Conservation (phyloP, 2,888 invertebrate species). For the Tortrix viridana region DNA sequence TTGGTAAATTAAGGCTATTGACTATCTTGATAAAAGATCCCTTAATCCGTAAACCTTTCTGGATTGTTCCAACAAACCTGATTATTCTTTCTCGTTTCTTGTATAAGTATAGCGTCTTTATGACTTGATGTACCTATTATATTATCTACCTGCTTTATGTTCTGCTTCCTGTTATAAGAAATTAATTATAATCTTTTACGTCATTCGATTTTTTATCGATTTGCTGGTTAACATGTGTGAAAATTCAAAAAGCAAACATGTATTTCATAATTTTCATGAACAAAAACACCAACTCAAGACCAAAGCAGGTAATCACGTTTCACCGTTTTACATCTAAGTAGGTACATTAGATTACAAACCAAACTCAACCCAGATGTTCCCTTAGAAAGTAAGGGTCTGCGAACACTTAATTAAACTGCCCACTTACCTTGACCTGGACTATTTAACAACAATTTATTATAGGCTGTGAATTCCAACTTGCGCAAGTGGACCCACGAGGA, state of each 20-base stretch:
- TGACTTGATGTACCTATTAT: neutral
- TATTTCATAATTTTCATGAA: no score
- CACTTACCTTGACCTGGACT: constrained; percentile 33
- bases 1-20: constrained; percentile 30
- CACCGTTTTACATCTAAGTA: neutral
- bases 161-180: neutral
- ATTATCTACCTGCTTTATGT: neutral
- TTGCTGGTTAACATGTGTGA: no score
- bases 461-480: constrained; percentile 27
- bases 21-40: constrained; percentile 10
- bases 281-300: no score
- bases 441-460: constrained; percentile 29
- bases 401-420: constrained; percentile 15
- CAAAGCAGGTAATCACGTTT: neutral
- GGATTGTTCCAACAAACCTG: neutral
- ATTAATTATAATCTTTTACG: no score
- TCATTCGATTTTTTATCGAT: no score
- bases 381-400: constrained; percentile 17
- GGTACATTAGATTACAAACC: neutral
- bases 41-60: constrained; percentile 14
- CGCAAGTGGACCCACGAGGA: constrained; percentile 28
- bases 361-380: constrained; percentile 1
- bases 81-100: neutral
- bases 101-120: no score
- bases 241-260: no score